Conservation (phyloP, 2,797 vertebrate genomes). For the Microcaecilia unicolor region DNA sequence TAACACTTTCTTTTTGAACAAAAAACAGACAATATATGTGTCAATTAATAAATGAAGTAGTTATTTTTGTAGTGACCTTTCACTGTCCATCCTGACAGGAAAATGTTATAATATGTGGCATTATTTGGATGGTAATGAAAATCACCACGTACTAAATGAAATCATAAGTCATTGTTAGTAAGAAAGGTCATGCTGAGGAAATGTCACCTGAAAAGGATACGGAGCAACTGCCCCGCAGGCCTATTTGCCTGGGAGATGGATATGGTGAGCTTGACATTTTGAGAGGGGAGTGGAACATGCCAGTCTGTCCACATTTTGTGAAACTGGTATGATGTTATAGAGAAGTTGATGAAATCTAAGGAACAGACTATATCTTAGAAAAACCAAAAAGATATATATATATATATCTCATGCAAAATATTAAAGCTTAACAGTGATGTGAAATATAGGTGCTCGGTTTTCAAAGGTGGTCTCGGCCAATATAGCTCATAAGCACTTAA, state of each 20-base stretch:
- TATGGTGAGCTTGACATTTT: constrained; percentile 56
- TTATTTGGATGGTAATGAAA: constrained; percentile 43
- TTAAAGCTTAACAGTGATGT: too few species aligned
- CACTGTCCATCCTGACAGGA: constrained; percentile 23
- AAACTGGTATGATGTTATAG: too few species aligned
- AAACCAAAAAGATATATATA: too few species aligned
- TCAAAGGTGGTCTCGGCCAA: too few species aligned
- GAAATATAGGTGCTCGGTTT: too few species aligned
- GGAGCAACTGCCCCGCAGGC: constrained; percentile 35
- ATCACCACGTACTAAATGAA: constrained; percentile 55
- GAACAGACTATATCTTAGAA: too few species aligned
- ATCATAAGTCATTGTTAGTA: constrained; percentile 55
- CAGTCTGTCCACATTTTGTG: too few species aligned
- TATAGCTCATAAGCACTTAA: too few species aligned
- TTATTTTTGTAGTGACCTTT: constrained; percentile 43
- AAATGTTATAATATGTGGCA: constrained; percentile 23
- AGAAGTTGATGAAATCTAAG: too few species aligned
- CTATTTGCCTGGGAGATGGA: constrained; percentile 50
- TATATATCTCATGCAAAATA: too few species aligned
- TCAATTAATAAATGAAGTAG: constrained; percentile 23
- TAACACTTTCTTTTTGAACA: too few species aligned
- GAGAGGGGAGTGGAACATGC: constrained; percentile 42
- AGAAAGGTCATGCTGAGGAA: constrained; percentile 57
- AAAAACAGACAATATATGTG: background rate
- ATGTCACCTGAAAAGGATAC: constrained; percentile 49